Evolutionary conservation across 2,888 invertebrate genomes (phyloP), one percentile per base, ranked within the genome.

Genomic region (Acheta domesticus): DNA sequence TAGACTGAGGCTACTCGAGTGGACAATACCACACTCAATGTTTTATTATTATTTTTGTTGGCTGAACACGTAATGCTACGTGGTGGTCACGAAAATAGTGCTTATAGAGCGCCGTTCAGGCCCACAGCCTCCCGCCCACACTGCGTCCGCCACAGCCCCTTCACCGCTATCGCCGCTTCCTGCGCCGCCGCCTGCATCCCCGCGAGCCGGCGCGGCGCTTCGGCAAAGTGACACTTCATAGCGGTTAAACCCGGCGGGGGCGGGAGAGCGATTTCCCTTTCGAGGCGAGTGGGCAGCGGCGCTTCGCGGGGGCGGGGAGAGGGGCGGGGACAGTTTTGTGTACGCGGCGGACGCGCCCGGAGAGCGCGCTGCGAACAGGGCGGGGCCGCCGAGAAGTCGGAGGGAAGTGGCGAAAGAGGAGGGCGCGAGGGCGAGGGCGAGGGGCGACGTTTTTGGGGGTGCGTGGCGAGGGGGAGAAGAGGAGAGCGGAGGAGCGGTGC

Each of bases 261-360:
- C 75, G 48, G 74, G 21, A 62, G 62, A 3, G 62, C 73, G 78
- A 78, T 78, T 78, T 78, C 78, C 78, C 78, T 62, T 78, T 78
- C 62, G 62, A 73, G 50, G n/a, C 73, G 62, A 62, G 50, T 23
- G 73, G 5, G 8, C 36, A 20, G 73, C 50, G 74, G 50, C 16
- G 73, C 3, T 8, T 12, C 14, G 73, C 23, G 74, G 73, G 14
- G 73, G 78, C n/a, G 78, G 20, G 62, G 73, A 12, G 50, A 20
- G 21, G 49, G 21, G 21, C 48, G 49, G 21, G 77, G 62, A 62
- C 62, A 62, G 11, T n/a, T 62, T 62, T 62, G 62, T 62, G 62
- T 62, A 62, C 62, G 23, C 77, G 62, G 62, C 62, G 14, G 62
- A 14, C 16, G 62, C 16, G 8, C 62, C 62, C 14, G 16, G 62